Evolutionary conservation across 2,888 invertebrate species (phyloP), one percentile per base, ranked within the genome.

Genomic region (Himalopsyche tibetana): DNA sequence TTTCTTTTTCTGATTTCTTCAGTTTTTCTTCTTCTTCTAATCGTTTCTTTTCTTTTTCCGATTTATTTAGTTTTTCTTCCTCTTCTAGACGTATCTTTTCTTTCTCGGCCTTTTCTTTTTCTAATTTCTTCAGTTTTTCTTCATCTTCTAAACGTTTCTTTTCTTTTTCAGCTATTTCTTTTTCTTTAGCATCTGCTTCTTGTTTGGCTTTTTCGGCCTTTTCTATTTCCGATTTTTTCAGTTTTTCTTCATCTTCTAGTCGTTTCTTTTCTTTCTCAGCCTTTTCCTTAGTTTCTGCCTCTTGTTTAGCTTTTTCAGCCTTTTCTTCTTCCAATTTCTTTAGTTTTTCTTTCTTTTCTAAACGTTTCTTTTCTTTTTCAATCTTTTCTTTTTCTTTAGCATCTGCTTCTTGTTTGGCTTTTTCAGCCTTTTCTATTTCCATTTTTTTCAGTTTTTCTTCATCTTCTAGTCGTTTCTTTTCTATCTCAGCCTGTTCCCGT

Each of bases 11-110:
- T 5, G 2, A 1, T 15, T 89, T 89, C 56, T 89, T 84, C 80
- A 88, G 63, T 83, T 87, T 85, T 51, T 85, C 56, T 80, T 88
- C 56, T 28, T 89, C 88, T 82, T 80, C 87, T 63, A 69, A 87
- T 88, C 82, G 88, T 89, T 19, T 81, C 86, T 45, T 88, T 83
- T 63, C 84, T 86, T 38, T 89, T 83, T 51, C 36, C 28, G 19
- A n/a, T n/a, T n/a, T n/a, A n/a, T n/a, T n/a, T n/a, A n/a, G n/a
- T n/a, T n/a, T n/a, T n/a, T n/a, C 38, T 15, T 55, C 42, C 15
- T 56, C 82, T 12, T 42, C 51, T 6, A 15, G 69, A 19, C n/a
- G 8, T 42, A n/a, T 11, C 69, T 63, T 45, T 74, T 51, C 38
- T 55, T 80, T 40, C 17, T 40, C 19, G n/a, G 42, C 84, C n/a